Percentiles rank a stretch among this genome's conserved stretches.
phyloP scores from a whole-genome alignment of 2,888 invertebrate genomes.

The Criorhina ranunculi region DNA sequence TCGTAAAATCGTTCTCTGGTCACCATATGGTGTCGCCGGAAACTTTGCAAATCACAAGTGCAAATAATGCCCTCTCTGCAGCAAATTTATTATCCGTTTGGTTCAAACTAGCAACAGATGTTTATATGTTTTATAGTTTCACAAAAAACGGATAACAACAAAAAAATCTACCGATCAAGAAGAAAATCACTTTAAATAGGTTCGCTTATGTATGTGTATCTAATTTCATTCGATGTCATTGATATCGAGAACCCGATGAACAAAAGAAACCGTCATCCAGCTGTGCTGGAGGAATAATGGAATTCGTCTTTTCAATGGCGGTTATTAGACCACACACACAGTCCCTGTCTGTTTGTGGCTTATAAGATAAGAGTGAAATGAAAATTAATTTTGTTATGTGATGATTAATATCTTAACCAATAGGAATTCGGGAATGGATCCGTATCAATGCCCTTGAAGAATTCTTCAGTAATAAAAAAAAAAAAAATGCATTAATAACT shows the following conservation, averaged over 20 bases:
- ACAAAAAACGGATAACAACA: background rate
- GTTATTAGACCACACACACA: slow-evolving; percentile 49
- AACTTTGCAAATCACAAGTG: slow-evolving; percentile 31
- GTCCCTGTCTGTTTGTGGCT: background rate
- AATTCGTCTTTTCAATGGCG: slow-evolving; percentile 1
- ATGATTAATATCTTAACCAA: slow-evolving; percentile 36
- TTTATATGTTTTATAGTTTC: background rate
- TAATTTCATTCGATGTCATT: slow-evolving; percentile 12
- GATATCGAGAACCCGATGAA: slow-evolving; percentile 4
- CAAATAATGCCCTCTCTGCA: slow-evolving; percentile 1
- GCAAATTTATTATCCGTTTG: background rate
- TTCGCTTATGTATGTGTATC: slow-evolving; percentile 7
- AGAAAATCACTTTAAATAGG: background rate
- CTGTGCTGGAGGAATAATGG: slow-evolving; percentile 9
- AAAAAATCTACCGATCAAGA: slow-evolving; percentile 12
- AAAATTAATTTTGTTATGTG: slow-evolving; percentile 14
- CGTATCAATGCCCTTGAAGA: slow-evolving; percentile 9
- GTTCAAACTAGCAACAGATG: slow-evolving; percentile 27
- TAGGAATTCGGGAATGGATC: slow-evolving; percentile 5
- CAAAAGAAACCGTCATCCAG: slow-evolving; percentile 16
- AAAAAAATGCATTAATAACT: no score
- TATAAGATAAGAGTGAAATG: background rate
- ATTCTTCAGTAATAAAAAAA: no score
- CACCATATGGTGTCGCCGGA: slow-evolving; percentile 27
- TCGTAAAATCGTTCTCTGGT: slow-evolving; percentile 20